These are phyloP conservation scores for Cremastinae sp. DNA, from an alignment of 2,888 invertebrate species.

Conservation along the genomic window DNA sequence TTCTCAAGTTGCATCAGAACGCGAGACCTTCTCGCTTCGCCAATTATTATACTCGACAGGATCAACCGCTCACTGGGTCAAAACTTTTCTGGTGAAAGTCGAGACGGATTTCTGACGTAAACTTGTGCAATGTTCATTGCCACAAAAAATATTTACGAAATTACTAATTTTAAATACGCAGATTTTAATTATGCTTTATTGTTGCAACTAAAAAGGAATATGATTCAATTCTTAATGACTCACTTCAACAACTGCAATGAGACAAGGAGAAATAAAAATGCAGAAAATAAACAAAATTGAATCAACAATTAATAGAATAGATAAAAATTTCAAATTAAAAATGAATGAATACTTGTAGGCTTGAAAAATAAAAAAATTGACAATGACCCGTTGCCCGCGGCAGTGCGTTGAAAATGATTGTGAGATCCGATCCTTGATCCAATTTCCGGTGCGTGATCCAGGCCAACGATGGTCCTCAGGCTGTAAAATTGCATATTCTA, in stretches of 20 bases:
- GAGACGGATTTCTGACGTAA: slow-evolving; percentile 4
- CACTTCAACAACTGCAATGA: too few species aligned
- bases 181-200: too few species aligned
- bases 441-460: slow-evolving; percentile 60
- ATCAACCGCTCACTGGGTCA: slow-evolving; percentile 33
- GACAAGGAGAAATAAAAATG: too few species aligned
- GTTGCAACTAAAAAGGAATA: too few species aligned
- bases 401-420: slow-evolving; percentile 52
- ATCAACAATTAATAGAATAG: too few species aligned
- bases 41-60: slow-evolving; percentile 30
- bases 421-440: slow-evolving; percentile 63
- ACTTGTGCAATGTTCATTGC: slow-evolving; percentile 10
- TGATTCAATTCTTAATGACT: too few species aligned
- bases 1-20: slow-evolving; percentile 33
- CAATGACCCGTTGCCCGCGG: slow-evolving; percentile 67
- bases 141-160: too few species aligned
- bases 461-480: slow-evolving; percentile 46
- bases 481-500: slow-evolving; percentile 20
- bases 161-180: too few species aligned
- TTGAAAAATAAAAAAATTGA: slow-evolving; percentile 38
- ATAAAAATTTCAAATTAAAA: neutral
- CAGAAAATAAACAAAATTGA: too few species aligned
- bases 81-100: slow-evolving; percentile 43
- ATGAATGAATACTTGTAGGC: neutral
- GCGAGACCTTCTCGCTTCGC: slow-evolving; percentile 17